Percentiles rank a stretch among this genome's conserved stretches.
Evolutionary conservation across 53 echinoderm and acorn worm genomes (phyloP).

Genomic region (Apostichopus leukothele): DNA sequence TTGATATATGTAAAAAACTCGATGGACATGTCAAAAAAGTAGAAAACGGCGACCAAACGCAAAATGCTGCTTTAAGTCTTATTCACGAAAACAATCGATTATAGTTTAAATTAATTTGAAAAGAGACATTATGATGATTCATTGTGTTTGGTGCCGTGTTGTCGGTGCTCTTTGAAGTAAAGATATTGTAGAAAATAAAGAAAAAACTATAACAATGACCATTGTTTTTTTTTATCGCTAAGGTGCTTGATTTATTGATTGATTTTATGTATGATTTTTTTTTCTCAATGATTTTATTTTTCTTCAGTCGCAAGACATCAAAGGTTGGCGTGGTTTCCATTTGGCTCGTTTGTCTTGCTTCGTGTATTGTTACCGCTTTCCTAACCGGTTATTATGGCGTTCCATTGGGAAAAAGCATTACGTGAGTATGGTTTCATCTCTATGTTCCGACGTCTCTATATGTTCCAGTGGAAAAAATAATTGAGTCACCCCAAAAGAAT

Average conservation of each 20-base stretch:
- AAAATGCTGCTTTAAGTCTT: too few species aligned
- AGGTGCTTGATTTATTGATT: neutral
- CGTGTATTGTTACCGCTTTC: neutral
- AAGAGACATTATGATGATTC: too few species aligned
- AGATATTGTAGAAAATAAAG: neutral
- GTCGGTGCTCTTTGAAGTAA: neutral
- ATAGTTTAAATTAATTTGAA: too few species aligned
- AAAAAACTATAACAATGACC: neutral
- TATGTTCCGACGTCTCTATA: too few species aligned
- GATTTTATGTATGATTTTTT: neutral
- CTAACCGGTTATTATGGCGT: constrained; percentile 5
- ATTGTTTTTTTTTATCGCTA: neutral
- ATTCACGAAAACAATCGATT: too few species aligned
- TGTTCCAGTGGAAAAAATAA: too few species aligned
- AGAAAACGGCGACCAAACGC: too few species aligned
- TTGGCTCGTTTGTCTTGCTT: neutral
- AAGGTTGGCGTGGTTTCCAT: neutral
- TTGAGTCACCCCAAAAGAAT: too few species aligned
- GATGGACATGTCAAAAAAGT: too few species aligned
- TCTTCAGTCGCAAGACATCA: neutral
- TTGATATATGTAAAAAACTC: too few species aligned
- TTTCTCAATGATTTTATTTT: neutral
- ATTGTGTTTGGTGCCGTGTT: too few species aligned
- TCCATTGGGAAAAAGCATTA: neutral
- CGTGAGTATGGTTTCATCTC: neutral